Evolutionary conservation across 2,888 invertebrate species (phyloP).

Genomic region (Sinopyrophorus schimmeli): DNA sequence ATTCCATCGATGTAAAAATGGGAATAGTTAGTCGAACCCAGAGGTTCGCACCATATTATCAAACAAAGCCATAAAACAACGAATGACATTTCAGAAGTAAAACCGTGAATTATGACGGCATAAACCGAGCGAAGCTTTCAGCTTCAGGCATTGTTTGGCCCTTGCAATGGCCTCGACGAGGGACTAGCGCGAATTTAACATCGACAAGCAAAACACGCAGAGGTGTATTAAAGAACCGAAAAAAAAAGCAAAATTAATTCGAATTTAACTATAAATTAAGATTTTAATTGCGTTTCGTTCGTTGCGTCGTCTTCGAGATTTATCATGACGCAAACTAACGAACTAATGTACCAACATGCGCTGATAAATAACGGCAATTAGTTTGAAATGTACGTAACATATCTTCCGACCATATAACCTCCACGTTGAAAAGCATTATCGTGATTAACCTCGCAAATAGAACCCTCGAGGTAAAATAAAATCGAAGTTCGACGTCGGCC

Average conservation of each 20-base stretch:
- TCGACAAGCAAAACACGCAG: slow-evolving; percentile 21
- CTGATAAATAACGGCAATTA: no score
- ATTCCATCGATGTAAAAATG: slow-evolving; percentile 8
- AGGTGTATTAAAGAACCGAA: slow-evolving; percentile 28
- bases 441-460: slow-evolving; percentile 6
- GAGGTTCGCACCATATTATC: slow-evolving; percentile 32
- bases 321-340: no score
- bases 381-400: no score
- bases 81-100: slow-evolving; percentile 34
- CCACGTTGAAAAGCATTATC: slow-evolving; percentile 7
- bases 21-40: slow-evolving; percentile 17
- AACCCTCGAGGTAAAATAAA: slow-evolving; percentile 18
- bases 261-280: no score
- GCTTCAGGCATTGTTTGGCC: slow-evolving; percentile 35
- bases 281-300: no score
- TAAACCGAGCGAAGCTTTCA: slow-evolving; percentile 36
- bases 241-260: no score
- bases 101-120: slow-evolving; percentile 40
- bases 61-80: slow-evolving; percentile 38
- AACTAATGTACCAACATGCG: no score
- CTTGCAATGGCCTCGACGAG: slow-evolving; percentile 22
- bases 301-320: no score
- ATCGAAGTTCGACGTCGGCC: slow-evolving; percentile 12
- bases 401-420: no score
- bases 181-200: slow-evolving; percentile 24